Evolutionary conservation across 2,113 vertebrate species (phyloP), one percentile per base, ranked within the genome.

Genomic region (Phalacrocorax aristotelis): DNA sequence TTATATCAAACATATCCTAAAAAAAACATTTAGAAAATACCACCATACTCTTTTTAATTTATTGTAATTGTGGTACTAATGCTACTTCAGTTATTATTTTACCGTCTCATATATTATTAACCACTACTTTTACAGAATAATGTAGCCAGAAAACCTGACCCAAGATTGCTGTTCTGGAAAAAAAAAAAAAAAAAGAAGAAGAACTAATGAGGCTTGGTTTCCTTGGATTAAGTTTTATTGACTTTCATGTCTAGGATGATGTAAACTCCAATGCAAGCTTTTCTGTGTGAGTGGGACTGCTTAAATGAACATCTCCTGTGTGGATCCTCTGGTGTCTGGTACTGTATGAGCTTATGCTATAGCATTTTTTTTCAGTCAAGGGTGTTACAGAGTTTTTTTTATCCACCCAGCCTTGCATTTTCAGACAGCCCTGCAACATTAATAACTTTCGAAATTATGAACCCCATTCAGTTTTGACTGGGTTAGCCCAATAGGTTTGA

Each of bases 161-260:
- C 51, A 62, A 61, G 49, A 61, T 38, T 92, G 30, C 40, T 87
- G 13, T 44, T 94, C 48, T 78, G 55, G 30, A 18, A 52, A 29
- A 52, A 29, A 71, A 57, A 66, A 42, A 38, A 18, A 52, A 29
- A 52, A 26, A 71, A 57, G 61, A 42, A 15, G 10, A 11, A 90
- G 19, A 89, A 51, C 42, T 93, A 96, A 93, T 79, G 81, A 96
- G 61, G 48, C 55, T 91, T 94, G 65, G 64, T 96, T 96, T 96
- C 51, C 80, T 75, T 71, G 87, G 61, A 89, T 93, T 95, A 94
- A 94, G 42, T 94, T 95, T 94, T 91, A 96, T 96, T 0, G 57
- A 93, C 91, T 89, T 83, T 58, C 87, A 79, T 0, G 2, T 87
- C 81, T 89, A 87, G 61, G 52, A 79, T 94, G 87, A 96, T 94